These are phyloP conservation scores for Phalacrocorax pelagicus DNA, from an alignment of 2,113 vertebrate species.

Conservation along the genomic window DNA sequence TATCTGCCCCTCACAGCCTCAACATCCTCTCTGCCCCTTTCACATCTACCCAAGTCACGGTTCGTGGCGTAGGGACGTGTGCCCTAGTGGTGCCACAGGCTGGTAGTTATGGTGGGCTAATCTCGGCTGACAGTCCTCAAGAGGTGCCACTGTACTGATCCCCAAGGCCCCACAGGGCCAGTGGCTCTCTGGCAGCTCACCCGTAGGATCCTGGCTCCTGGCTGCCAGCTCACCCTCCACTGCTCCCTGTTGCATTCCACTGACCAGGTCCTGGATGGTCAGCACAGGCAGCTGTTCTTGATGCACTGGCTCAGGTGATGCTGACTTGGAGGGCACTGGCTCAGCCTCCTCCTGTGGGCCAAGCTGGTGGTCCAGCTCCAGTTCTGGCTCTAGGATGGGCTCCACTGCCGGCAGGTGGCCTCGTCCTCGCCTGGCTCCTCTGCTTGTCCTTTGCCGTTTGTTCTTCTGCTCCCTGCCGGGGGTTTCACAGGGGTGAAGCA, in stretches of 20 bases:
- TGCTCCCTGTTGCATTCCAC: background rate
- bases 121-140: background rate
- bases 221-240: background rate
- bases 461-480: conserved; percentile 42
- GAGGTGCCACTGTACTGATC: background rate
- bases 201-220: background rate
- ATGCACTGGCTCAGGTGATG: background rate
- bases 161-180: accelerated
- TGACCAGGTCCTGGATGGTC: background rate
- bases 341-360: background rate
- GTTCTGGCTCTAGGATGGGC: background rate
- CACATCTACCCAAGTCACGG: background rate
- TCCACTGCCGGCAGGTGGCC: background rate
- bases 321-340: accelerated
- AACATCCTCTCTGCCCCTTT: background rate
- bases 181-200: background rate
- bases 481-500: background rate
- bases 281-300: background rate
- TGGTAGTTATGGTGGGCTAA: background rate
- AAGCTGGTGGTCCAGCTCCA: background rate
- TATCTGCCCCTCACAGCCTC: background rate
- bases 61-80: background rate
- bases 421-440: background rate
- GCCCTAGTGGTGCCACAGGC: background rate
- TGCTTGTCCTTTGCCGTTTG: conserved; percentile 26